Base-by-base conservation (phyloP, 2,888 invertebrate genomes). In the Leptopterna dolabrata region DNA sequence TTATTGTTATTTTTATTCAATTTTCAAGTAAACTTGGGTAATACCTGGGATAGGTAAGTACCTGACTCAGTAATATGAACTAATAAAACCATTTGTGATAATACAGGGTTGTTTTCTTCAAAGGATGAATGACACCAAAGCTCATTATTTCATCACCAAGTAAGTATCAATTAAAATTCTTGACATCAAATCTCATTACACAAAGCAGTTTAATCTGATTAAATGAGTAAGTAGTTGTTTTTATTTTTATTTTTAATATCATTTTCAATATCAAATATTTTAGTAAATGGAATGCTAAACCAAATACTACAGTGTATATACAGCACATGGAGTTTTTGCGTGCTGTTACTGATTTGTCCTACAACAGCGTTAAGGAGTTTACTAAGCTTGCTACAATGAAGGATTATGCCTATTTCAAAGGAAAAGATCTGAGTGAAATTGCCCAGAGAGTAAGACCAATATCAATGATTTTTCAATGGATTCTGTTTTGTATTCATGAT, bases 311-410 rank as follows among this genome's bases (percentile, higher is more conserved):
- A 0, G 90, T 91, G 71, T 93, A 92, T 63, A 88, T 89, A 0
- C 92, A 93, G 89, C 93, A 93, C 89, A 90, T 90, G 41, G 90
- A 90, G 0, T 93, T 93, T 88, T 91, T 93, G 0, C 88, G 89
- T 3, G 91, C 91, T 0, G 92, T 93, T 0, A 92, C 92, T 0
- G 92, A 92, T 88, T 91, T 92, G 0, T 92, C 92, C 63, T 90
- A 93, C 83, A 91, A 92, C 85, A 91, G 92, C 51, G 90, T 93
- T 47, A 89, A 91, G 0, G 90, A 88, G 0, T 93, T 92, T 88
- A 89, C 91, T 84, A 90, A 92, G 87, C 93, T 92, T 89, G 90
- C 90, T 0, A 90, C 92, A 0, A 92, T 93, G 36, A 73, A 88
- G 0, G 90, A 89, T 2, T 89, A 92, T n/a, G 89, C 91, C 6